These are phyloP conservation scores for Syritta pipiens DNA, from an alignment of 2,888 invertebrate genomes.

Conservation along the genomic window DNA sequence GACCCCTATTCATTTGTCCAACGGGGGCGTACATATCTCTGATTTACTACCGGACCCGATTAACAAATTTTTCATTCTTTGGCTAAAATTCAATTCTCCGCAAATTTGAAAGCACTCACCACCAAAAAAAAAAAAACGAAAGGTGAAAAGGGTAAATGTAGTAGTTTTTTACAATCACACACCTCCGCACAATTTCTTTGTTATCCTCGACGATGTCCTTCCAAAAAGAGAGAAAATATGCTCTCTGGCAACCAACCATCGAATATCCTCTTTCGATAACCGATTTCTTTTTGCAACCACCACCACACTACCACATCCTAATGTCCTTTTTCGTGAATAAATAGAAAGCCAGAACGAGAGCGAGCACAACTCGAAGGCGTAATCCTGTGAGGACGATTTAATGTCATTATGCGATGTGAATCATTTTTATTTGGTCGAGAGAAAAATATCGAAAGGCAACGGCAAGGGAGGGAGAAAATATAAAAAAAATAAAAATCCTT, in stretches of 20 bases:
- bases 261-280: conserved; percentile 66
- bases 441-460: background rate
- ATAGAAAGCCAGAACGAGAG: background rate
- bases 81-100: conserved; percentile 56
- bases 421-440: conserved; percentile 51
- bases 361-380: conserved; percentile 41
- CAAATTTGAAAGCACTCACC: conserved; percentile 33
- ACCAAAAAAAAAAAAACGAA: background rate
- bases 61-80: conserved; percentile 54
- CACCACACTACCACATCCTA: conserved; percentile 35
- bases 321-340: conserved; percentile 42
- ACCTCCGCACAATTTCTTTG: conserved; percentile 65
- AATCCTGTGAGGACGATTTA: conserved; percentile 66
- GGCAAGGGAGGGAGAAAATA: conserved; percentile 2
- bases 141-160: conserved; percentile 65
- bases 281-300: conserved; percentile 46
- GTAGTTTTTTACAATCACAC: conserved; percentile 63
- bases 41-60: conserved; percentile 57
- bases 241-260: conserved; percentile 58
- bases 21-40: conserved; percentile 37
- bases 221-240: conserved; percentile 16
- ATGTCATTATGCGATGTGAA: conserved; percentile 68
- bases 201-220: conserved; percentile 30
- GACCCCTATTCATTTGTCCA: conserved; percentile 30
- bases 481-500: conserved; percentile 27